A percentile compares a stretch with the other conserved stretches of the same genome.
phyloP scores from a whole-genome alignment of 1,140 invertebrate species.

The Leptinotarsa undecemlineata region DNA sequence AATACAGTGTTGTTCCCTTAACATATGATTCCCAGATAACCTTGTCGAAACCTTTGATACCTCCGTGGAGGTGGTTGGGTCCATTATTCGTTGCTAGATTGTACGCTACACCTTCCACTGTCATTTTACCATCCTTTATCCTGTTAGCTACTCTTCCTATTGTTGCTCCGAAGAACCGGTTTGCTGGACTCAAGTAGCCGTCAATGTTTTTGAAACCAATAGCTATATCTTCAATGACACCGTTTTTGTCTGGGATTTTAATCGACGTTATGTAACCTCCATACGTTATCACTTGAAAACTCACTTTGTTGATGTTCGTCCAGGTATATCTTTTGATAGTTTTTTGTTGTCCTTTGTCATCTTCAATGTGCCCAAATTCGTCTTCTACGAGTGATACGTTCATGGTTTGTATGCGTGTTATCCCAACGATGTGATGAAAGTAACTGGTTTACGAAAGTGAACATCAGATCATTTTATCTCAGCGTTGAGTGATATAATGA shows the following conservation, averaged over 20 bases:
- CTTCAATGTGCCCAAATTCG: constrained; percentile 41
- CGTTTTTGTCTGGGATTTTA: constrained; percentile 70
- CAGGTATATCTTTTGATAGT: constrained; percentile 61
- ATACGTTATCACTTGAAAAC: constrained; percentile 69
- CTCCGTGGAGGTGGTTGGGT: constrained; percentile 83
- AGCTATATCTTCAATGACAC: constrained; percentile 69
- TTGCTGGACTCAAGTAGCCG: constrained; percentile 64
- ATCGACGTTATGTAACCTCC: constrained; percentile 79
- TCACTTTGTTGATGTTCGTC: constrained; percentile 61
- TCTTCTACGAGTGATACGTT: constrained; percentile 37
- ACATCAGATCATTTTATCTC: too few species aligned
- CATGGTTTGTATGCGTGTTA: not conserved
- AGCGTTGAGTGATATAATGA: too few species aligned
- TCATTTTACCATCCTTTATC: constrained; percentile 71
- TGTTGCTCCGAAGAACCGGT: constrained; percentile 84
- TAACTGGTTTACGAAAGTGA: too few species aligned
- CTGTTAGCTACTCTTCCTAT: constrained; percentile 88
- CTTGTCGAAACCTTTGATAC: constrained; percentile 83
- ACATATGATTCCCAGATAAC: constrained; percentile 59
- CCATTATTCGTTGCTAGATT: constrained; percentile 73
- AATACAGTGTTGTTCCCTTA: constrained; percentile 52
- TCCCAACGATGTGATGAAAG: too few species aligned
- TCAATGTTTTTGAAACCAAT: constrained; percentile 77
- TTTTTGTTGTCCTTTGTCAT: constrained; percentile 31
- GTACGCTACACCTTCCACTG: constrained; percentile 70